These are phyloP conservation scores for Zootoca vivipara DNA, from an alignment of 2,113 vertebrate species.

Conservation along the genomic window DNA sequence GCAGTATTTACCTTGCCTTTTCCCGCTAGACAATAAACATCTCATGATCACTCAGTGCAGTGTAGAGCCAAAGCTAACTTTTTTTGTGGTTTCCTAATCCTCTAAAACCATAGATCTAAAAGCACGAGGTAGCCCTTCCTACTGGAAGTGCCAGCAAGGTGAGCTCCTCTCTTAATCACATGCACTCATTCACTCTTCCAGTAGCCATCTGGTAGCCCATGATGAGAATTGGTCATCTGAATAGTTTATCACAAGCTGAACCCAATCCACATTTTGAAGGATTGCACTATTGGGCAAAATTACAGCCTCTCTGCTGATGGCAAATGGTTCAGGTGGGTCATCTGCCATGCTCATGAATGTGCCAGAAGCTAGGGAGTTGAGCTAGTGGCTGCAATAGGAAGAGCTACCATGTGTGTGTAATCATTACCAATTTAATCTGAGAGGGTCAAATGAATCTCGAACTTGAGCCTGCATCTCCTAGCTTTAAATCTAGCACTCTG, in stretches of 20 bases:
- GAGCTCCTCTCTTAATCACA: background rate
- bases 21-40: constrained; percentile 1
- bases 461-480: background rate
- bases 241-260: background rate
- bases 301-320: background rate
- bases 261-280: background rate
- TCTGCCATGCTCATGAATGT: background rate
- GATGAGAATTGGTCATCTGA: background rate
- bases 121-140: background rate
- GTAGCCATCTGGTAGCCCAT: background rate
- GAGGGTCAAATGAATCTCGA: background rate
- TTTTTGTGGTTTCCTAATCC: background rate
- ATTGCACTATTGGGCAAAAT: background rate
- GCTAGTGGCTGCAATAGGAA: background rate
- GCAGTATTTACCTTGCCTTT: constrained; percentile 42
- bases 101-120: constrained; percentile 9
- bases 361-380: background rate
- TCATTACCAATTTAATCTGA: background rate
- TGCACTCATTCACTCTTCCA: background rate
- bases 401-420: background rate
- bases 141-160: background rate
- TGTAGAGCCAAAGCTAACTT: constrained; percentile 20
- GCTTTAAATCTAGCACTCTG: background rate
- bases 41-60: constrained; percentile 51
- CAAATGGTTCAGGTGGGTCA: background rate